phyloP scores from a whole-genome alignment of 2,888 invertebrate species.

The Zaprionus obscuricornis region DNA sequence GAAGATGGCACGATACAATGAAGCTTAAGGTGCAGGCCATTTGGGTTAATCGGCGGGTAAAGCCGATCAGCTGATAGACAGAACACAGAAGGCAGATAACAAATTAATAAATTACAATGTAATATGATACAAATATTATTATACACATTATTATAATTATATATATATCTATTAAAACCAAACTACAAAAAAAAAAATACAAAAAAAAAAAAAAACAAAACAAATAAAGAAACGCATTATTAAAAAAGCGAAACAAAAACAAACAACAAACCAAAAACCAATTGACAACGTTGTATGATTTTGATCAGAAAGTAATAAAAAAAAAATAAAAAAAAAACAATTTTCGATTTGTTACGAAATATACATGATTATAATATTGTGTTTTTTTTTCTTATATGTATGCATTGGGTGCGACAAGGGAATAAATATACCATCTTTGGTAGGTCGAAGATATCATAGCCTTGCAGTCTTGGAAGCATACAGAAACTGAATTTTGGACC shows the following conservation, averaged over 20 bases:
- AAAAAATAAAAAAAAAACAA: conserved; percentile 39
- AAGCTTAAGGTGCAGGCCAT: conserved; percentile 15
- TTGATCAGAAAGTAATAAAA: conserved; percentile 82
- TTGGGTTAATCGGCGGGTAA: conserved; percentile 30
- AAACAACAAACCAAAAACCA: conserved; percentile 71
- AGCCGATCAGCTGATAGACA: conserved; percentile 32
- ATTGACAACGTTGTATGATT: conserved; percentile 83
- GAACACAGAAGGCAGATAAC: conserved; percentile 40
- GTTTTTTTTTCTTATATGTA: conserved; percentile 41
- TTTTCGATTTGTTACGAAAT: conserved; percentile 77
- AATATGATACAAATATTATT: conserved; percentile 77
- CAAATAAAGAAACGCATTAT: conserved; percentile 35
- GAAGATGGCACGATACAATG: conserved; percentile 26
- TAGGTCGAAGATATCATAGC: not conserved
- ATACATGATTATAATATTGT: conserved; percentile 56
- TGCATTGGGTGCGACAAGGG: too few relatives aligned
- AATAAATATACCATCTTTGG: too few relatives aligned
- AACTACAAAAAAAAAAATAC: conserved; percentile 67
- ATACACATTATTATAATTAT: conserved; percentile 78
- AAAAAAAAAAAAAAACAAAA: conserved; percentile 41
- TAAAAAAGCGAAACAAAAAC: conserved; percentile 53
- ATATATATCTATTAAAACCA: conserved; percentile 26
- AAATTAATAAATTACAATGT: conserved; percentile 78
- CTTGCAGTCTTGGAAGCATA: too few relatives aligned
- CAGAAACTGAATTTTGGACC: too few relatives aligned